Evolutionary conservation across 1,140 invertebrate species (phyloP).

Genomic region (Holotrichia oblita): DNA sequence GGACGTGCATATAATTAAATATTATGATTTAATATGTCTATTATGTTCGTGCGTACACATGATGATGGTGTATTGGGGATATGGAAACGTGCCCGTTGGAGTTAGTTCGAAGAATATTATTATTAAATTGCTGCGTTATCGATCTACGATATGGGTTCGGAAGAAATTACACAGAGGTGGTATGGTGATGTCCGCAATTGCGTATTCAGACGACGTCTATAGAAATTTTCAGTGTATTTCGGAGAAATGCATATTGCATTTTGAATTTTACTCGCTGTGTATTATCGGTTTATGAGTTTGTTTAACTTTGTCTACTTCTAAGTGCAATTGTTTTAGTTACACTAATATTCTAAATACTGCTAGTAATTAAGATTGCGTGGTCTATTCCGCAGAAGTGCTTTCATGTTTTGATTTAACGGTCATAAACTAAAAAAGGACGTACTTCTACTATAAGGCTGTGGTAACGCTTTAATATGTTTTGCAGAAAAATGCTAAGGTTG

Average conservation of each 20-base stretch:
- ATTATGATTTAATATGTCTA: slow-evolving; percentile 40
- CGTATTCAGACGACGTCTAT: neutral
- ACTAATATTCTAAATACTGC: too few relatives aligned
- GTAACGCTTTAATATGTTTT: too few relatives aligned
- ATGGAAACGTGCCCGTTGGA: neutral
- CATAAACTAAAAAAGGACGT: too few relatives aligned
- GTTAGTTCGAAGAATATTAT: neutral
- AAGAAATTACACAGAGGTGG: neutral
- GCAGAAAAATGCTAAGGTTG: too few relatives aligned
- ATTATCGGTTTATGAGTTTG: too few relatives aligned
- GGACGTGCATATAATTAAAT: slow-evolving; percentile 46
- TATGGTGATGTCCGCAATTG: neutral
- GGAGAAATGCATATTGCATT: neutral
- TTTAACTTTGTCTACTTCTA: too few relatives aligned
- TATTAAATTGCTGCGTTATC: neutral
- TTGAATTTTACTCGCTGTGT: neutral
- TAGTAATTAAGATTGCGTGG: too few relatives aligned
- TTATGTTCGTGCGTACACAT: neutral
- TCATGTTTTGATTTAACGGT: too few relatives aligned
- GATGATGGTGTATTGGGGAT: neutral
- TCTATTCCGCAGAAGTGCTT: too few relatives aligned
- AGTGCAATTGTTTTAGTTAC: too few relatives aligned
- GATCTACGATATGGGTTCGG: neutral
- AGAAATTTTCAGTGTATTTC: neutral
- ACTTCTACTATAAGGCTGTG: too few relatives aligned